A percentile compares a stretch with the other conserved stretches of the same genome.
Evolutionary conservation across 2,797 vertebrate genomes (phyloP).

Genomic region (Orientallactaga sibirica): DNA sequence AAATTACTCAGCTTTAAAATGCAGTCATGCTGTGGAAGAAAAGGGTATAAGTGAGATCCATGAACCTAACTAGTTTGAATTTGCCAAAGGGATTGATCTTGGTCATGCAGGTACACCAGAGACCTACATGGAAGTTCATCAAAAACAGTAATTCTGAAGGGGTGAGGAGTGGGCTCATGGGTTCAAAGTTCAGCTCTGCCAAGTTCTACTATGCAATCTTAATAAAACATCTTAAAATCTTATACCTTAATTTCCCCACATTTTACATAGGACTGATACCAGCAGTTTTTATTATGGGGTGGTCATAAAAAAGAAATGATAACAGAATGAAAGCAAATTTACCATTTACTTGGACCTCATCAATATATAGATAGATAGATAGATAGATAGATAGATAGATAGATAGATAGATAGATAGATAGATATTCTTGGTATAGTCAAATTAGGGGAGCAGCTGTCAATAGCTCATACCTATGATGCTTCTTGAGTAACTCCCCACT

Average conservation of each 20-base stretch:
- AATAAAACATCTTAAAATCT: neutral
- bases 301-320: neutral
- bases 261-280: neutral
- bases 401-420: no score
- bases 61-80: slow-evolving; percentile 42
- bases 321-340: slow-evolving; percentile 34
- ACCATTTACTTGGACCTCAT: neutral
- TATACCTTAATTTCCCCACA: neutral
- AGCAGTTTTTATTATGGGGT: neutral
- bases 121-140: slow-evolving; percentile 27
- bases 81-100: neutral
- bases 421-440: neutral
- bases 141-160: neutral
- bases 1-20: slow-evolving; percentile 23
- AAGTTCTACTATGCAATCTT: neutral
- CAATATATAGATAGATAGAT: neutral
- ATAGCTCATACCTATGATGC: neutral
- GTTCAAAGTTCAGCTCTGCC: slow-evolving; percentile 45
- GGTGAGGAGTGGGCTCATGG: neutral
- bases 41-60: slow-evolving; percentile 50
- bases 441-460: neutral
- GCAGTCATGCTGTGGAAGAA: slow-evolving; percentile 12
- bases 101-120: neutral
- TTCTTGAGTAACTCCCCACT: neutral
- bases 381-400: no score